Evolutionary conservation across 2,888 invertebrate species (phyloP), one percentile per base, ranked within the genome.

Genomic region (Polyommatus icarus): DNA sequence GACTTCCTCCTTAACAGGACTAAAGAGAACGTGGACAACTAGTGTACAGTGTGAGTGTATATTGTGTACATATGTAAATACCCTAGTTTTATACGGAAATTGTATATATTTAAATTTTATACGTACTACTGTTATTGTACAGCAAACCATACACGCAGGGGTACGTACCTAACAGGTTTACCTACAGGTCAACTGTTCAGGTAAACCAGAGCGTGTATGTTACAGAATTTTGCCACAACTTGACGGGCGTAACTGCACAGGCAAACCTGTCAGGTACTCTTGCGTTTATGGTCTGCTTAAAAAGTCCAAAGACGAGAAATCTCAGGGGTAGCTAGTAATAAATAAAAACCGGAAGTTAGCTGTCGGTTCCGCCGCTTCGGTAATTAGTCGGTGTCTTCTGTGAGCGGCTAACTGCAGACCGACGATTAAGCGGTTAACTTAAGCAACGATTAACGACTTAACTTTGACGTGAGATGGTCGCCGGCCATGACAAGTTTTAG

Each of bases 1-100:
- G 97, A 97, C 90, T 97, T 97, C 91, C 91, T 98, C 83, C 91
- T 97, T 79, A 97, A 97, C 89, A 95, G 97, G 80, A 95, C 94
- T 80, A 93, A 91, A 79, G 82, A 84, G 76, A 86, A 82, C 79
- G 86, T 82, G 78, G 79, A 84, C 83, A 91, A 90, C 82, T 15
- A 54, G 75, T 75, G 75, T 75, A 32, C 1, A 29, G 75, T 24
- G 20, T 54, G 10, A 50, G 3, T 24, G 24, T 24, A 15, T 24
- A 24, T 50, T 75, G 75, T 75, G 24, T 29, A 75, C 50, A 75
- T 15, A 12, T 75, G 75, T 75, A 75, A 29, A 75, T 75, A 75
- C 5, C 8, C 24, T 54, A 46, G 73, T 20, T 54, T 75, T 75
- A 75, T 75, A 54, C 24, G 29, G 46, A 75, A 75, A 75, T 5